Conservation (phyloP, 2,113 vertebrate genomes). For the Festucalex cinctus region DNA sequence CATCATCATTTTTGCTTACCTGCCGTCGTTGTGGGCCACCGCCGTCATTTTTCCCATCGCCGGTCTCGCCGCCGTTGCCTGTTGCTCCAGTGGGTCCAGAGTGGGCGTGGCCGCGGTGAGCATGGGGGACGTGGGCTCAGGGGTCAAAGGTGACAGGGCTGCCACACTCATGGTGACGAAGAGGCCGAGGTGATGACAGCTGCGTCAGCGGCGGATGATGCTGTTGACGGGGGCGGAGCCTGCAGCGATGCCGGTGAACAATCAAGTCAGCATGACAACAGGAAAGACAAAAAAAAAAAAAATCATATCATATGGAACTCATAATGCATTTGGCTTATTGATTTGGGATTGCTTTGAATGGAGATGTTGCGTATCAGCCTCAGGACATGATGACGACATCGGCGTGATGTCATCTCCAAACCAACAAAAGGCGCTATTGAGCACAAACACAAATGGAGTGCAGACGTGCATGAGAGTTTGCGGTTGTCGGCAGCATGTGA, state of each 20-base stretch:
- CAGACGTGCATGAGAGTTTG: neutral
- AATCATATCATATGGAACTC: no score
- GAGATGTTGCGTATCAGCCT: neutral
- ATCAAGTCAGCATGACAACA: neutral
- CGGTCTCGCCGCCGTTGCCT: neutral
- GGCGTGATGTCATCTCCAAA: no score
- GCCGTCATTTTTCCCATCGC: neutral
- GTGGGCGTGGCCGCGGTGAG: neutral
- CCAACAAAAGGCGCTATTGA: no score
- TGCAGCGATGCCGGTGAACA: neutral
- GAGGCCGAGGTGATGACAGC: neutral
- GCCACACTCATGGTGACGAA: conserved; percentile 5
- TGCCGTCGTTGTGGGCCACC: neutral
- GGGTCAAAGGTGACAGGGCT: neutral
- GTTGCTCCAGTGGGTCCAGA: neutral
- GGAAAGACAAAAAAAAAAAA: no score
- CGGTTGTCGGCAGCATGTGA: neutral
- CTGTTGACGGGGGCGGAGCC: neutral
- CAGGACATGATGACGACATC: neutral
- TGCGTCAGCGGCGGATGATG: neutral
- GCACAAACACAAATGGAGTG: no score
- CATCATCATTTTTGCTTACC: neutral
- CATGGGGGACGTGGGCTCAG: neutral
- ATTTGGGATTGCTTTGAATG: no score
- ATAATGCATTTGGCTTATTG: no score